Base-by-base conservation (phyloP, 1,140 invertebrate species). In the Formica selysi region DNA sequence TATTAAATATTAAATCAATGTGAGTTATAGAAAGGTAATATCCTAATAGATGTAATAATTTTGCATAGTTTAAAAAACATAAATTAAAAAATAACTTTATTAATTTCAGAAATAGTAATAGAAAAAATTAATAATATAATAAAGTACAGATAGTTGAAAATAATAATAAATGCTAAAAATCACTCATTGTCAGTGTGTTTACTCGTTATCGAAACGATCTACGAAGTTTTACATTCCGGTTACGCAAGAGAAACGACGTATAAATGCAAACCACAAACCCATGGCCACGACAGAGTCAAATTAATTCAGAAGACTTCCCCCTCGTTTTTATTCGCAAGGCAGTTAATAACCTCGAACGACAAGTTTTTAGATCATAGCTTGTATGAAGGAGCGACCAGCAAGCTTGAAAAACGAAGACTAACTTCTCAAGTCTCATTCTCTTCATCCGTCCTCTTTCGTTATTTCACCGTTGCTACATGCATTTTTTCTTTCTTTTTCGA, bases 271-370 rank as follows among this genome's bases (percentile, higher is more conserved):
- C 22, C 48, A 19, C 67, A 48, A 73, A 83, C 13, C 19, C 26
- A 73, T 61, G n/a, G 29, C 26, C 36, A 38, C 16, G 64, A 13
- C 36, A 4, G 8, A 81, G 7, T 8, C 54, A 61, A 83, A 83
- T 83, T 83, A 74, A 83, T 83, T 83, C 54, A 74, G 22, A 57
- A 26, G 62, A 19, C 16, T 59, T 38, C 36, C 29, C 29, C 67
- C 3, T 32, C 44, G n/a, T 74, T 73, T 80, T 61, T 70, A 6
- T 70, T 54, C 22, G 36, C 65, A 59, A 57, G 11, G 3, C 19
- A 54, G 54, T 62, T 73, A 83, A 48, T 83, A 83, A 83, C 64
- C 65, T 80, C 65, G 64, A 11, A 19, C 38, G 54, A 38, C 67
- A 61, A 61, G 67, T 83, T 83, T 62, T 74, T 61, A 61, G 38